Conservation (phyloP, 2,888 invertebrate genomes). For the Chaetogeoica ovagalla region DNA sequence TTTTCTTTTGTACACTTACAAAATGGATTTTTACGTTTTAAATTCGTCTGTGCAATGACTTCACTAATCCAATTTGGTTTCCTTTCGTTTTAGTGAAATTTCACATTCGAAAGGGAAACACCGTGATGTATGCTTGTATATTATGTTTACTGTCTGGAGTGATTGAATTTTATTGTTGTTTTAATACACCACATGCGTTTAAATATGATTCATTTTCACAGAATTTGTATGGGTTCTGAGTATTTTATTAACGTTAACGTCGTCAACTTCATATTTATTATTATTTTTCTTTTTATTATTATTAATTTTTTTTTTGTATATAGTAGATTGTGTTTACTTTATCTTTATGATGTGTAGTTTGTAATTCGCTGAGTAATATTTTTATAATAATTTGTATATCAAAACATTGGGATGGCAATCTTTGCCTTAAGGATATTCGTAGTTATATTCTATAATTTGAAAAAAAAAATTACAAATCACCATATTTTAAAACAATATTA, state of each 20-base stretch:
- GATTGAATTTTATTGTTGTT: conserved; percentile 8
- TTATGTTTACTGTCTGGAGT: neutral
- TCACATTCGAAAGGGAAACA: conserved; percentile 1
- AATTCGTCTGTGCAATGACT: conserved; percentile 14
- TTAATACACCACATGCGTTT: neutral
- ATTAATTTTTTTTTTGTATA: neutral
- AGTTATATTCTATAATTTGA: no score
- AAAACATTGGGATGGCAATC: no score
- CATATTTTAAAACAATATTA: no score
- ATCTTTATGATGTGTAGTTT: no score
- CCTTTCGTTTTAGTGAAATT: neutral
- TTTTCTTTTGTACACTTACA: neutral
- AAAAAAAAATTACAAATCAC: no score
- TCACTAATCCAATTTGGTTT: conserved; percentile 9
- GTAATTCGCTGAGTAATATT: no score
- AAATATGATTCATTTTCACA: conserved; percentile 3
- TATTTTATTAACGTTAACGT: neutral
- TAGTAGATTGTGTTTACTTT: neutral
- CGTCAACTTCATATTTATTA: neutral
- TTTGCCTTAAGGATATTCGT: no score
- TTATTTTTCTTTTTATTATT: neutral
- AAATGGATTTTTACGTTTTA: conserved; percentile 10
- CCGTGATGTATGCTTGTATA: no score
- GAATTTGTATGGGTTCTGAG: neutral
- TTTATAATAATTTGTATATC: no score